A percentile compares a stretch with the other conserved stretches of the same genome.
Evolutionary conservation across 2,888 invertebrate species (phyloP).

Genomic region (Erpobdella octoculata): DNA sequence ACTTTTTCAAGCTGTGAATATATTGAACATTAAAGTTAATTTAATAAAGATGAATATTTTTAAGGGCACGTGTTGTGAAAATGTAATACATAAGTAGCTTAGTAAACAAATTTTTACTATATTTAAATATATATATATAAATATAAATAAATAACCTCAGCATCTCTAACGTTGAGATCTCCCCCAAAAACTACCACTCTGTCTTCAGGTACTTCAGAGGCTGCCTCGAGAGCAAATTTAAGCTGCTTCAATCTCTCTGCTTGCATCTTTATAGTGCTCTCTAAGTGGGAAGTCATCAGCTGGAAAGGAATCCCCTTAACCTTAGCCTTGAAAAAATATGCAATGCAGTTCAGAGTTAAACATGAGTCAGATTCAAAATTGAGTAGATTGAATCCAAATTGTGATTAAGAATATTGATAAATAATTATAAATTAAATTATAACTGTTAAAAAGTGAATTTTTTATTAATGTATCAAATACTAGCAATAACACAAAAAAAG

Average conservation of each 20-base stretch:
- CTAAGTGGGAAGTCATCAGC: conserved; percentile 59
- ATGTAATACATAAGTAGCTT: neutral
- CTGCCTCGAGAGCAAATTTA: conserved; percentile 46
- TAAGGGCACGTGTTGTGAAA: neutral
- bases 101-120: neutral
- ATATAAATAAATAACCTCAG: conserved; percentile 53
- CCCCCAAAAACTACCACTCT: conserved; percentile 57
- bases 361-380: neutral
- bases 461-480: too few species aligned
- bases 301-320: conserved; percentile 48
- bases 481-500: too few species aligned
- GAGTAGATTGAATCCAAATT: neutral
- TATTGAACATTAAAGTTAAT: neutral
- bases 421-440: neutral
- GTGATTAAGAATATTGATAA: neutral
- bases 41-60: neutral
- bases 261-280: conserved; percentile 55
- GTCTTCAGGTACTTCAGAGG: conserved; percentile 39
- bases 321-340: conserved; percentile 33
- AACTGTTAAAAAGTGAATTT: too few species aligned
- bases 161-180: conserved; percentile 59
- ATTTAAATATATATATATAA: neutral
- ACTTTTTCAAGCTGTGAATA: conserved; percentile 21
- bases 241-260: conserved; percentile 55
- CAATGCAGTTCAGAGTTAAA: neutral